These are phyloP conservation scores for Alcedo quadribrachys DNA, from an alignment of 2,797 vertebrate genomes.

Conservation along the genomic window DNA sequence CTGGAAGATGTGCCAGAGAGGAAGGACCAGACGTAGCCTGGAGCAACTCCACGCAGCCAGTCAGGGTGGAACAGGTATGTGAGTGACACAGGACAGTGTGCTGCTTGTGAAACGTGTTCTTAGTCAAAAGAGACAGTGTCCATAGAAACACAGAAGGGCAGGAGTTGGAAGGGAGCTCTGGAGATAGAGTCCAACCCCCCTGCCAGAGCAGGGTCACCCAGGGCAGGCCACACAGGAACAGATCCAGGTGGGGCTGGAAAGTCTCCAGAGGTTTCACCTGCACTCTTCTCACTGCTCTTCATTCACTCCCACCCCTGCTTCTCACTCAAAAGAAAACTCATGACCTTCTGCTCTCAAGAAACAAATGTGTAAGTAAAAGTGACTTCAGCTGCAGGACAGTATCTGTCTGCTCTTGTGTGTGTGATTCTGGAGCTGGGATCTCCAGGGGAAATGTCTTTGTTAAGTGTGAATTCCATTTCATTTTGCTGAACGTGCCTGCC, in stretches of 20 bases:
- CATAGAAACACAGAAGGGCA: too few relatives aligned
- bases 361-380: not conserved
- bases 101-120: not conserved
- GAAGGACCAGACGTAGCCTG: not conserved
- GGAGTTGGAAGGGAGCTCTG: too few relatives aligned
- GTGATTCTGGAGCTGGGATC: not conserved
- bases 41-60: not conserved
- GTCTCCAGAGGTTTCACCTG: not conserved
- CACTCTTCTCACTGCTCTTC: not conserved
- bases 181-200: too few relatives aligned
- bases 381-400: not conserved
- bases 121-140: not conserved
- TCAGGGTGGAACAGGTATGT: accelerated
- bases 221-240: too few relatives aligned
- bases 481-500: slow-evolving; percentile 15
- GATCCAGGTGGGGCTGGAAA: too few relatives aligned
- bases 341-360: not conserved
- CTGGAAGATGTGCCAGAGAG: not conserved
- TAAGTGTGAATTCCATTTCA: slow-evolving; percentile 11
- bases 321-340: not conserved
- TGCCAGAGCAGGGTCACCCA: too few relatives aligned
- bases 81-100: accelerated
- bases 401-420: not conserved
- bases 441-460: slow-evolving; percentile 34
- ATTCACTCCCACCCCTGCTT: not conserved